phyloP scores from a whole-genome alignment of 2,888 invertebrate genomes.

The Hemaris fuciformis region DNA sequence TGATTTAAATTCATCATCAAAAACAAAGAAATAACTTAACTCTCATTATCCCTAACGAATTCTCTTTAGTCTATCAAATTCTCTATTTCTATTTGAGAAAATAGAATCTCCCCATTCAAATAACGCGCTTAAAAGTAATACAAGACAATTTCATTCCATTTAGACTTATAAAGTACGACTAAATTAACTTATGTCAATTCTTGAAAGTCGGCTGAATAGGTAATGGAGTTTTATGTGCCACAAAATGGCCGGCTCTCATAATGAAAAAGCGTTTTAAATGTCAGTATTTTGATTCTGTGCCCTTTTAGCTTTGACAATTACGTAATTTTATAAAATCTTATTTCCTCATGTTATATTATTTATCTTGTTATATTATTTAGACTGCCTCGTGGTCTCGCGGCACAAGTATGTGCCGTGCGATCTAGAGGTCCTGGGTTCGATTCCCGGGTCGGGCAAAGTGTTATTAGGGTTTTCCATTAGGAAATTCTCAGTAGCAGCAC shows the following conservation, averaged over 20 bases:
- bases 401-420: too few relatives aligned
- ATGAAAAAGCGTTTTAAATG: not conserved
- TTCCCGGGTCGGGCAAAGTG: too few relatives aligned
- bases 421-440: too few relatives aligned
- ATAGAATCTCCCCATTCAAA: not conserved
- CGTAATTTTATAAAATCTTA: not conserved
- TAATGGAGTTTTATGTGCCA: conserved; percentile 1
- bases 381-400: too few relatives aligned
- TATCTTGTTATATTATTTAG: too few relatives aligned
- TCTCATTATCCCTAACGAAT: not conserved
- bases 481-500: too few relatives aligned
- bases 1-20: too few relatives aligned
- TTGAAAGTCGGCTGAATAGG: conserved; percentile 15
- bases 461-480: too few relatives aligned
- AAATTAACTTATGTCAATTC: not conserved
- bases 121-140: not conserved
- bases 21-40: too few relatives aligned
- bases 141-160: not conserved
- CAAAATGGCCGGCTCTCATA: not conserved
- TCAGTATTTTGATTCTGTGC: not conserved
- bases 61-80: not conserved
- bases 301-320: not conserved
- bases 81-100: not conserved
- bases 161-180: not conserved
- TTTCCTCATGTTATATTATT: not conserved